Percentiles rank a stretch among this genome's conserved stretches.
These are phyloP conservation scores for Balearica regulorum DNA, from an alignment of 2,797 vertebrate species.

Conservation along the genomic window DNA sequence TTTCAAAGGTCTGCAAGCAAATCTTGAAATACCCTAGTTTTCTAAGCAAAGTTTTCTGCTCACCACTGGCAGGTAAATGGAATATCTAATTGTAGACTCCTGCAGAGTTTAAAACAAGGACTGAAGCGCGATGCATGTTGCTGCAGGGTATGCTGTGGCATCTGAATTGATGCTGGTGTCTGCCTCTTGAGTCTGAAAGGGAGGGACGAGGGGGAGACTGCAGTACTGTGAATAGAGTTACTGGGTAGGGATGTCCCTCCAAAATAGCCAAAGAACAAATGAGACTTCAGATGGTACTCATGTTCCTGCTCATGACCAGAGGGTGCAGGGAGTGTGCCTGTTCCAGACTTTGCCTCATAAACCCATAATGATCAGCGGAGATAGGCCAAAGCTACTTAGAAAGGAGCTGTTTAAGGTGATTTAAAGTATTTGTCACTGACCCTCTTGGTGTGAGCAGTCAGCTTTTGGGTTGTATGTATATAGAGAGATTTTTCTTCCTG, in stretches of 20 bases:
- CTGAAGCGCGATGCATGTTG: not conserved
- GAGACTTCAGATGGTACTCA: not conserved
- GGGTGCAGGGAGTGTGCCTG: fast-evolving
- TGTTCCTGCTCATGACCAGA: not conserved
- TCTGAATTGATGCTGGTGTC: not conserved
- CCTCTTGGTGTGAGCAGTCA: not conserved
- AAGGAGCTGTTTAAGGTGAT: not conserved
- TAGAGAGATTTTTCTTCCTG: not conserved
- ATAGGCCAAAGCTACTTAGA: not conserved
- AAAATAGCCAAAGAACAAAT: not conserved
- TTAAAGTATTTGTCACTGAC: not conserved
- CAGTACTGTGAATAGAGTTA: not conserved
- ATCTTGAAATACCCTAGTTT: not conserved
- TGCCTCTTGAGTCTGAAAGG: not conserved
- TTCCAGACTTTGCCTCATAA: not conserved
- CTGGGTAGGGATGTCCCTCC: not conserved
- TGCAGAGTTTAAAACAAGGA: conserved; percentile 2
- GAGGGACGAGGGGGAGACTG: not conserved
- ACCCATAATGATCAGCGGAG: not conserved
- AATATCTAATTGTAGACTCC: not conserved
- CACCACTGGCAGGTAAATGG: not conserved
- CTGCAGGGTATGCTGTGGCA: not conserved
- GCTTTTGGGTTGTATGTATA: not conserved
- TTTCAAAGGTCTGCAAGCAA: not conserved
- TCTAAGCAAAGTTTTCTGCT: not conserved